phyloP scores from a whole-genome alignment of 2,888 invertebrate genomes.

The Schizaphis graminum region DNA sequence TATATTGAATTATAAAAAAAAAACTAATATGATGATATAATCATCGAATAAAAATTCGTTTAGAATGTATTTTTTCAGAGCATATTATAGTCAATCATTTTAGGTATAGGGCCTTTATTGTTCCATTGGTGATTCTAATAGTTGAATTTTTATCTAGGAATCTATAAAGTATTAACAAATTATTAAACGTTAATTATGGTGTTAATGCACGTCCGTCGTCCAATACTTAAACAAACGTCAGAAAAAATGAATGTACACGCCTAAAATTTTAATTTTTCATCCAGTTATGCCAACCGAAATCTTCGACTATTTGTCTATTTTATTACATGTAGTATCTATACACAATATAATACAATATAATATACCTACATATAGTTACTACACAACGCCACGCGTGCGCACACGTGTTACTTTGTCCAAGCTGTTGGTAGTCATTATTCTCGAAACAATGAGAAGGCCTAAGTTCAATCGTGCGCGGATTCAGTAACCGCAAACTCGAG shows the following conservation, averaged over 20 bases:
- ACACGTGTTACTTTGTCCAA: not conserved
- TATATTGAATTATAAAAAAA: not conserved
- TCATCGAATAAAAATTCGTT: not conserved
- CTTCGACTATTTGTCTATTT: not conserved
- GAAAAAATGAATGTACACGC: not conserved
- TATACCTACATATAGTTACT: not conserved
- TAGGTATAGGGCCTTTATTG: not conserved
- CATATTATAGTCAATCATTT: not conserved
- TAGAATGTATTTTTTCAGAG: not conserved
- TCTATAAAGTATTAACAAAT: not conserved
- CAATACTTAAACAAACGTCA: not conserved
- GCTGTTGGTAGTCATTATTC: slow-evolving; percentile 17
- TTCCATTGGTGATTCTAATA: not conserved
- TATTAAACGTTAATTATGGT: not conserved
- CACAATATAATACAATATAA: not conserved
- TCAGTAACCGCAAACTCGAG: slow-evolving; percentile 54
- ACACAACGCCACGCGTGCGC: slow-evolving; percentile 5
- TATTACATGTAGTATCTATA: not conserved
- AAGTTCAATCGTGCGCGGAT: slow-evolving; percentile 62
- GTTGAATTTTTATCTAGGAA: not conserved
- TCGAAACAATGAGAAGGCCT: slow-evolving; percentile 57
- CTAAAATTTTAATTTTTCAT: slow-evolving; percentile 4
- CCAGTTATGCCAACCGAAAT: not conserved
- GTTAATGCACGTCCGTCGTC: no score
- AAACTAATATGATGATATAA: not conserved